Evolutionary conservation across 2,113 vertebrate genomes (phyloP), one percentile per base, ranked within the genome.

Genomic region (Nansenia antarctica): DNA sequence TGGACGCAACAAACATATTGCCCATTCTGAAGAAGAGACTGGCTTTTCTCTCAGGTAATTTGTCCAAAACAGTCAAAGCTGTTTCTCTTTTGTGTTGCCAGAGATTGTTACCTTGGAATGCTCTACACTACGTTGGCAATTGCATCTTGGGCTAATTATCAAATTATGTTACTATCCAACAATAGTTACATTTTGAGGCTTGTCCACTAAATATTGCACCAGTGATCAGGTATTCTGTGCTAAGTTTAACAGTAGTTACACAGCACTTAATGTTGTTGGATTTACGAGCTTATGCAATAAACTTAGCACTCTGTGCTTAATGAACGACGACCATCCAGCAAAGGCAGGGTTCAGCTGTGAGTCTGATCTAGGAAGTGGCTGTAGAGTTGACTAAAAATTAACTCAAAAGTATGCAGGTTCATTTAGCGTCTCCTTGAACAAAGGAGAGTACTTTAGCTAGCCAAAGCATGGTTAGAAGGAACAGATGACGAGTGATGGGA

Each of bases 1-100:
- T 96, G 97, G 98, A 99, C 78, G 98, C 98, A 1, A 94, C 93
- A 52, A 90, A 77, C 86, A 98, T 99, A 85, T 77, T 99, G 83
- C 92, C 96, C 11, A 90, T 97, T 81, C 91, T 99, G 82, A 98
- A 97, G 92, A 99, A 99, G 90, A 98, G 95, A 65, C 88, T 99
- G 80, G 98, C 98, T 65, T 99, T 98, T 83, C 92, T 99, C 79
- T 99, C 98, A 93, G 98, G 98, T 98, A 94, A 1, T 20, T 11
- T 14, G 9, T 3, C 8, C 82, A 83, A 20, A 61, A 12, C 65
- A 34, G n/a, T 7, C 31, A 35, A 42, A 69, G 8, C 27, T 30
- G 55, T 58, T 29, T 31, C 14, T 30, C 27, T 18, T 58, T 29
- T 18, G 12, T 31, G 6, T 58, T 58, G 5, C n/a, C 45, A 7